phyloP scores from a whole-genome alignment of 2,113 vertebrate species.

The Orycteropus afer region DNA sequence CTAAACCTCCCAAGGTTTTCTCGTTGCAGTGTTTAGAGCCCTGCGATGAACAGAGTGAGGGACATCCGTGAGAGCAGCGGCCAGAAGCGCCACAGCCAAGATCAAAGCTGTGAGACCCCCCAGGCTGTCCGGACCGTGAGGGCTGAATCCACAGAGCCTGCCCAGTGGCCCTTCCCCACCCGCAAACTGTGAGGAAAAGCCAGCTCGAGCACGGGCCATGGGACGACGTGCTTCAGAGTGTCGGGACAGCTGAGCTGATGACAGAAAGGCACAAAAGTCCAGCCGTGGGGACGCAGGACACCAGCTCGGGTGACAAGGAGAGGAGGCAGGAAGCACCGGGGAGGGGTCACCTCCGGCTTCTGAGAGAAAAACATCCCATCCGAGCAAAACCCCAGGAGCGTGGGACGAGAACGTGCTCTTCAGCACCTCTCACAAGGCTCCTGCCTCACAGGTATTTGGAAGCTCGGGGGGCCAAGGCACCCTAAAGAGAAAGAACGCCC shows the following conservation, averaged over 20 bases:
- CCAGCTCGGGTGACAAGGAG: not conserved
- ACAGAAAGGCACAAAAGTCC: not conserved
- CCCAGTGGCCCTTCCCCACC: too few relatives aligned
- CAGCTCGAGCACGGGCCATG: too few relatives aligned
- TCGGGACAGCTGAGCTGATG: rapidly evolving
- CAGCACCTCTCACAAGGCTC: too few relatives aligned
- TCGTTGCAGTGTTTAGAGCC: not conserved
- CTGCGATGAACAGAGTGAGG: not conserved
- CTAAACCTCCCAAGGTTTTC: rapidly evolving
- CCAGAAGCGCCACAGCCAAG: not conserved
- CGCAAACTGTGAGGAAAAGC: too few relatives aligned
- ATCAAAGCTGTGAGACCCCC: not conserved
- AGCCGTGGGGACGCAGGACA: not conserved
- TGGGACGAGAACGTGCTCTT: too few relatives aligned
- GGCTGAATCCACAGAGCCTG: too few relatives aligned
- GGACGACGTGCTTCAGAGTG: not conserved
- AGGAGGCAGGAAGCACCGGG: not conserved
- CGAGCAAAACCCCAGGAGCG: slow-evolving; percentile 48
- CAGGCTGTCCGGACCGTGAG: too few relatives aligned
- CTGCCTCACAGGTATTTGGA: slow-evolving; percentile 11
- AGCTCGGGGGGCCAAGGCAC: not conserved
- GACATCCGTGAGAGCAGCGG: not conserved
- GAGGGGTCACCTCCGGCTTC: not conserved
- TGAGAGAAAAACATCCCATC: not conserved
- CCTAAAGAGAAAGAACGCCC: not conserved